Evolutionary conservation across 30 jellyfish, hydroid and myxozoan species (phyloP).

Genomic region (Hydra vulgaris): DNA sequence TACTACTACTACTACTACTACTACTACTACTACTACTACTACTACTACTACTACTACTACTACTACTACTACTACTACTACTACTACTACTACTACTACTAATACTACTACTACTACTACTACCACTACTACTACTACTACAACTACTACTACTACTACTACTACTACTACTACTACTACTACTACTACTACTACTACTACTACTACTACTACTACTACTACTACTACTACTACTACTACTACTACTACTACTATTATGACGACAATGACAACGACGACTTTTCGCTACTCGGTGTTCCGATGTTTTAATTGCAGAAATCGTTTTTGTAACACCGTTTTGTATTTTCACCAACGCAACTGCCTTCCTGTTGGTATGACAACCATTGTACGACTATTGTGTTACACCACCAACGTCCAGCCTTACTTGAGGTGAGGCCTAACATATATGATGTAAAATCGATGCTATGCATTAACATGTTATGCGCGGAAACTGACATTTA

Average conservation of each 20-base stretch:
- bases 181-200: constrained; percentile 16
- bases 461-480: too few species aligned
- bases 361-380: too few species aligned
- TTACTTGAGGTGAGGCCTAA: too few species aligned
- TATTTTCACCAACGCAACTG: too few species aligned
- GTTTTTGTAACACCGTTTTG: too few species aligned
- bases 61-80: constrained; percentile 3
- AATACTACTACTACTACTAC: too few species aligned
- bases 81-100: constrained; percentile 6
- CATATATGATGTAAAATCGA: too few species aligned
- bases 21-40: neutral
- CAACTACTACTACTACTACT: constrained; percentile 4
- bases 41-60: constrained; percentile 6
- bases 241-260: constrained; percentile 31
- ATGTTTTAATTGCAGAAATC: too few species aligned
- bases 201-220: constrained; percentile 14
- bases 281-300: neutral
- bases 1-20: neutral
- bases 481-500: too few species aligned
- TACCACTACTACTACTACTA: constrained; percentile 2
- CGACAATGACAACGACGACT: constrained; percentile 5
- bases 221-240: constrained; percentile 27
- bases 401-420: too few species aligned
- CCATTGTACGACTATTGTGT: too few species aligned
- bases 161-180: constrained; percentile 6